Conservation (phyloP, 2,797 vertebrate species). For the Poecile montanus region DNA sequence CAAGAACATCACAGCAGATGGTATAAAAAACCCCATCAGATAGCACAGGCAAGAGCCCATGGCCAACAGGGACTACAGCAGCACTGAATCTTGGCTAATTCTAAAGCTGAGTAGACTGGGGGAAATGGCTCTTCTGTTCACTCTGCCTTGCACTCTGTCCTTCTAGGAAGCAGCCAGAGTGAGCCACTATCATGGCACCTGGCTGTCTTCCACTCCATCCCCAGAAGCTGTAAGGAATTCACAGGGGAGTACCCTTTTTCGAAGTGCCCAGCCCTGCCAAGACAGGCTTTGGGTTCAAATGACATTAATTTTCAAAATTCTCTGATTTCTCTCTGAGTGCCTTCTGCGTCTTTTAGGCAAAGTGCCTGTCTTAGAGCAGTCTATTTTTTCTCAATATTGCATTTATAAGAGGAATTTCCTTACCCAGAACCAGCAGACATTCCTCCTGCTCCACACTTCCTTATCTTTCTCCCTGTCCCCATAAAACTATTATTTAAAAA, state of each 20-base stretch:
- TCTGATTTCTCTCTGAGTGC: neutral
- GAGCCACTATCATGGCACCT: neutral
- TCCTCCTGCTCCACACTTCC: neutral
- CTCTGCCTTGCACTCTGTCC: neutral
- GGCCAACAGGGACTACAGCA: neutral
- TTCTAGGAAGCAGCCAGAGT: neutral
- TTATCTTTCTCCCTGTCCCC: neutral
- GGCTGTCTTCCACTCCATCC: neutral
- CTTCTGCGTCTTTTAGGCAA: neutral
- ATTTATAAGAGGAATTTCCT: conserved; percentile 24
- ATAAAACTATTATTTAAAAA: conserved; percentile 56
- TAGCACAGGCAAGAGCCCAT: neutral
- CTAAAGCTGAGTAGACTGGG: neutral
- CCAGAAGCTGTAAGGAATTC: neutral
- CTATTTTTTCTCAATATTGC: neutral
- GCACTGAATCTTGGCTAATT: neutral
- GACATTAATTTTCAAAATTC: neutral
- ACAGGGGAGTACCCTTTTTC: neutral
- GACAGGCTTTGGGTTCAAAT: neutral
- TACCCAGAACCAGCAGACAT: neutral
- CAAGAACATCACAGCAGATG: neutral
- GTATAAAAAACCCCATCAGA: neutral
- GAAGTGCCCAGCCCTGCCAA: neutral
- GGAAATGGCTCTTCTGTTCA: neutral
- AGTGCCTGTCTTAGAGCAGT: neutral